Conservation (phyloP, 1,140 invertebrate genomes). For the Gyrodactylus bullatarudis region DNA sequence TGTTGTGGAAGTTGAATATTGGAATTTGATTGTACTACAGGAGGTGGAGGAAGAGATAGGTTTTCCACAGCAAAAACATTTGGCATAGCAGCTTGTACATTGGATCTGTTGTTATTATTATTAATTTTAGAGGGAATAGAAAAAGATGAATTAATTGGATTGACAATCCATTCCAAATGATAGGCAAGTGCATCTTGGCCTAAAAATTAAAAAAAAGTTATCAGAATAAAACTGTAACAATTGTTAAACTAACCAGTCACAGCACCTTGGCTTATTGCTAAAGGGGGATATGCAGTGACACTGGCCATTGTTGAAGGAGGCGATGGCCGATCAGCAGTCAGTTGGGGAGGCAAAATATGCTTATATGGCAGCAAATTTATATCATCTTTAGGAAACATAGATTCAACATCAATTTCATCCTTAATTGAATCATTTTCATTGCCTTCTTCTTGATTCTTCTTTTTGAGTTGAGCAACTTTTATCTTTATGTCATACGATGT, state of each 20-base stretch:
- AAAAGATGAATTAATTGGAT: too few relatives aligned
- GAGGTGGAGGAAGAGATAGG: background rate
- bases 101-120: too few relatives aligned
- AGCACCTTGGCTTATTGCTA: background rate
- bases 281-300: background rate
- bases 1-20: background rate
- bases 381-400: background rate
- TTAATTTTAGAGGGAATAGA: too few relatives aligned
- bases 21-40: background rate
- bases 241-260: background rate
- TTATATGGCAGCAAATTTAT: background rate
- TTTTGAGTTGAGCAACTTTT: background rate
- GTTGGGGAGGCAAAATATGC: background rate
- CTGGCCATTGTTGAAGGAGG: background rate
- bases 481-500: background rate
- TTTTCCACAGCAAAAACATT: too few relatives aligned
- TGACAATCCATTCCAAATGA: background rate
- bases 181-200: background rate
- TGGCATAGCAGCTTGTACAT: too few relatives aligned
- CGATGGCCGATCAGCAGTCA: background rate
- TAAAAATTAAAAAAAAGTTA: background rate
- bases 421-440: background rate
- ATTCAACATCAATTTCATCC: background rate
- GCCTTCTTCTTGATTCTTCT: background rate
- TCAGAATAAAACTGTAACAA: background rate